Evolutionary conservation across 2,797 vertebrate species (phyloP), one percentile per base, ranked within the genome.

Genomic region (Gadopsis marmoratus): DNA sequence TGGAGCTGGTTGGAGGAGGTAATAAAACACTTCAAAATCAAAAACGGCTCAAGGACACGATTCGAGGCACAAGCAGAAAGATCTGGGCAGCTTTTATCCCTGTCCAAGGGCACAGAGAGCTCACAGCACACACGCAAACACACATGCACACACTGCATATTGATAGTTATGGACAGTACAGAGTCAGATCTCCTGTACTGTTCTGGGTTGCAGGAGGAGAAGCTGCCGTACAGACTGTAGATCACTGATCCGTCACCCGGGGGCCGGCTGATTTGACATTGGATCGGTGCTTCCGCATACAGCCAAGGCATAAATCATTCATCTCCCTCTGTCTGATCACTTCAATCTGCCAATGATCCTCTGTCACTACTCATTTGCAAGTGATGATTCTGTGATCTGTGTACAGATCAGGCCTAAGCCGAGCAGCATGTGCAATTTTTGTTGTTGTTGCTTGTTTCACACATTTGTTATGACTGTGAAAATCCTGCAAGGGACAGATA

Each of bases 221-320:
- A 74, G 65, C 64, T 69, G 53, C 63, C 51, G 21, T 51, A 23
- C 58, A 56, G 31, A 58, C 80, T 37, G 67, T 35, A 68, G 73
- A 74, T 83, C 83, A 86, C 82, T 79, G 83, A 87, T 87, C 77
- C 7, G 16, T 78, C 81, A 78, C 76, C 58, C 45, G 41, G 54
- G 62, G 80, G 80, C 74, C 47, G 54, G 59, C 72, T 76, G 71
- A 78, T 66, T 78, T 62, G 78, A 88, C 76, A 71, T 58, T 74
- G 84, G 80, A 75, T 26, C 11, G n/a, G 47, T 31, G 73, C 74
- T 71, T 61, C 81, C 48, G 12, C 48, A 51, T 43, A 26, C 61
- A 77, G 79, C 74, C 37, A 6, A 48, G 41, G 31, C 73, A 85
- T 89, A 79, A 91, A 92, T 91, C 90, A 86, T 82, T 86, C 80